Conservation (phyloP, 2,113 vertebrate genomes). For the Taxidea taxus region DNA sequence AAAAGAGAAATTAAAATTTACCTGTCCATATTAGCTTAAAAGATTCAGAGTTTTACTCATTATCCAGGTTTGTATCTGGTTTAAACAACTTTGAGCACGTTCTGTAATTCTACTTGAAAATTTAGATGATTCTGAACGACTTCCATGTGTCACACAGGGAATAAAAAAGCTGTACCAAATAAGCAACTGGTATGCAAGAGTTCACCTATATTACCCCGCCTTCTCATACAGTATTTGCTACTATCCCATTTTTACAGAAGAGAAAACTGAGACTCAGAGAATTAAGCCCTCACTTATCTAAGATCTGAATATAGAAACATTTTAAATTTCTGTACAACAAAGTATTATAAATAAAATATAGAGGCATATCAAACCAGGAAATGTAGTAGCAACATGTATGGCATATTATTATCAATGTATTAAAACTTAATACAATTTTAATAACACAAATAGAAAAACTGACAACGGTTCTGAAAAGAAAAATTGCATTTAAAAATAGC, state of each 20-base stretch:
- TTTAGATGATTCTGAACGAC: not conserved
- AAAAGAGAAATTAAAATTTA: not conserved
- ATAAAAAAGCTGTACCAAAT: not conserved
- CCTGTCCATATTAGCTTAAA: not conserved
- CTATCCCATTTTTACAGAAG: not conserved
- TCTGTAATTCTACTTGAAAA: not conserved
- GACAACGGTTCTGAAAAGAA: not conserved
- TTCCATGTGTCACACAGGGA: not conserved
- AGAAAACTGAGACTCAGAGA: not conserved
- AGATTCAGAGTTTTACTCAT: not conserved
- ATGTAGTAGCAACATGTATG: not conserved
- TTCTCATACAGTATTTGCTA: not conserved
- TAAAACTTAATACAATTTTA: not conserved
- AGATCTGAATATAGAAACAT: not conserved
- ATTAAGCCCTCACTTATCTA: not conserved
- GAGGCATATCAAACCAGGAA: not conserved
- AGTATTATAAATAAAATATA: constrained; percentile 6
- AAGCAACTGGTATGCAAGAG: not conserved
- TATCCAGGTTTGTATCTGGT: not conserved
- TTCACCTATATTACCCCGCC: not conserved
- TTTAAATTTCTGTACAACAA: not conserved
- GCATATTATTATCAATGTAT: not conserved
- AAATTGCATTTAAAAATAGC: not conserved
- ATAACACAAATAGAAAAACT: not conserved
- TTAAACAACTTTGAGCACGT: not conserved